phyloP scores from a whole-genome alignment of 2,888 invertebrate species.

The Temnothorax rugatulus region DNA sequence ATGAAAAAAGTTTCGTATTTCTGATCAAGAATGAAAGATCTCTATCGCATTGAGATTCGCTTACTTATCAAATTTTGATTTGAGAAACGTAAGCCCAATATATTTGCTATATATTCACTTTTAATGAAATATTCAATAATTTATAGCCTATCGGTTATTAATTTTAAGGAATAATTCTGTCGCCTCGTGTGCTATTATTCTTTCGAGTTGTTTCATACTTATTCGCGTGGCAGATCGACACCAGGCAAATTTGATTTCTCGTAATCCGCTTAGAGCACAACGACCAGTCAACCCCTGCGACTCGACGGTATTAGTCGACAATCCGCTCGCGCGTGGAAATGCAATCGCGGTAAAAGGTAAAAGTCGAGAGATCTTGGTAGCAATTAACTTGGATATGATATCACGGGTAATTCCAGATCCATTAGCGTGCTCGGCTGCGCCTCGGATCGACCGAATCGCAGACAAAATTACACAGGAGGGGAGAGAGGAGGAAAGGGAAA shows the following conservation, averaged over 20 bases:
- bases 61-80: neutral
- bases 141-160: neutral
- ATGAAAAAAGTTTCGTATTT: neutral
- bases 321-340: slow-evolving; percentile 6
- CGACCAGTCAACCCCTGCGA: neutral
- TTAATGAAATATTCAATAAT: slow-evolving; percentile 5
- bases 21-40: neutral
- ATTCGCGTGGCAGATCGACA: neutral
- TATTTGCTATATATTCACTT: neutral
- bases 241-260: slow-evolving; percentile 35
- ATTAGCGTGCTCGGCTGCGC: slow-evolving; percentile 17
- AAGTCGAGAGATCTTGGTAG: slow-evolving; percentile 9
- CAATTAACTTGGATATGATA: slow-evolving; percentile 33
- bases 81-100: neutral
- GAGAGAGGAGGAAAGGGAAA: neutral
- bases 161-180: neutral
- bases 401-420: slow-evolving; percentile 20
- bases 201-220: neutral
- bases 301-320: slow-evolving; percentile 6
- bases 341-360: slow-evolving; percentile 27
- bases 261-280: slow-evolving; percentile 43
- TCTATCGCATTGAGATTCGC: neutral
- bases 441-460: neutral
- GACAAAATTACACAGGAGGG: neutral
- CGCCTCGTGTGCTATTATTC: neutral